A percentile compares a stretch with the other conserved stretches of the same genome.
These are phyloP conservation scores for Elmis aenea DNA, from an alignment of 2,888 invertebrate genomes.

Conservation along the genomic window DNA sequence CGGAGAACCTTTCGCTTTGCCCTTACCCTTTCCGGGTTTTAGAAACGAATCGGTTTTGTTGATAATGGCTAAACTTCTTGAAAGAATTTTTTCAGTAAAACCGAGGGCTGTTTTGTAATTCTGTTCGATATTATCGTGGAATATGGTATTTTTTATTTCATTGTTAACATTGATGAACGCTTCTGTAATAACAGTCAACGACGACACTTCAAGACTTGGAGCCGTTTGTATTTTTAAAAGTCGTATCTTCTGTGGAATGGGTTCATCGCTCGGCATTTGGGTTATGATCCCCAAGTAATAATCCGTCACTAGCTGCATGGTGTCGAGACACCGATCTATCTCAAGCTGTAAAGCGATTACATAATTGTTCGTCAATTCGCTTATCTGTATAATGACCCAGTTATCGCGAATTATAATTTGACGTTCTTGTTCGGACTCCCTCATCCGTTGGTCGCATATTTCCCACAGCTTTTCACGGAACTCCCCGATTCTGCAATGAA, in stretches of 20 bases:
- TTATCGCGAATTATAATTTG: conserved; percentile 51
- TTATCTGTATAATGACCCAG: conserved; percentile 55
- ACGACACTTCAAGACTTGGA: background rate
- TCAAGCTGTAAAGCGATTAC: conserved; percentile 58
- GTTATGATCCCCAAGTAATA: conserved; percentile 45
- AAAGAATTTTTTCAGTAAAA: conserved; percentile 35
- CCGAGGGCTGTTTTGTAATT: conserved; percentile 37
- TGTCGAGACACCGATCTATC: conserved; percentile 52
- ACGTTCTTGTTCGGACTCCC: conserved; percentile 52
- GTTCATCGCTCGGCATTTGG: conserved; percentile 49
- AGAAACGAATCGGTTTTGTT: conserved; percentile 11
- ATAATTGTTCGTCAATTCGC: conserved; percentile 53
- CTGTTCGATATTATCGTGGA: conserved; percentile 17
- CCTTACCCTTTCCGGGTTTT: conserved; percentile 29
- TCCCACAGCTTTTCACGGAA: conserved; percentile 48
- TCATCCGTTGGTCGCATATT: conserved; percentile 55
- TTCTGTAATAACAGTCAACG: background rate
- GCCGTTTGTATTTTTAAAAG: conserved; percentile 3
- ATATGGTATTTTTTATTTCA: conserved; percentile 14
- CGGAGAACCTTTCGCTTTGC: background rate
- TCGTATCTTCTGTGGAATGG: conserved; percentile 42
- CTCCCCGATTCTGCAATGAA: conserved; percentile 50
- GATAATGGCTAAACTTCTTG: conserved; percentile 2
- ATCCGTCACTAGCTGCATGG: conserved; percentile 45
- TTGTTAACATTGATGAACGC: conserved; percentile 4